Conservation (phyloP, 2,113 vertebrate genomes). For the Nycticryphes semicollaris region DNA sequence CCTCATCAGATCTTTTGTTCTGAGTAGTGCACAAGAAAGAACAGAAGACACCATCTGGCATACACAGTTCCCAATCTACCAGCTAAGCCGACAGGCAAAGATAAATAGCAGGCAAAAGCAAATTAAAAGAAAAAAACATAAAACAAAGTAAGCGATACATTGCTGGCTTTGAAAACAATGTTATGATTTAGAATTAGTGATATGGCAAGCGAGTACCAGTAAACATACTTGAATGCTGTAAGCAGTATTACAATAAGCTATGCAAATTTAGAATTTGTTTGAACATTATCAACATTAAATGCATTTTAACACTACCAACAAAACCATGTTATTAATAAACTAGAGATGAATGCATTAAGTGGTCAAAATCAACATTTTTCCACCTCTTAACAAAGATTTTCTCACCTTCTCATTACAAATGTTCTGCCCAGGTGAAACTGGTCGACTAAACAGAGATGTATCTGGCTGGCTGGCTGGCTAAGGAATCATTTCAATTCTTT, state of each 20-base stretch:
- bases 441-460: rapidly evolving
- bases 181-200: background rate
- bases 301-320: background rate
- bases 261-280: background rate
- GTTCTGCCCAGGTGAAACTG: background rate
- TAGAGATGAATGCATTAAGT: background rate
- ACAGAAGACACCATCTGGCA: background rate
- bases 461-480: background rate
- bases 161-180: background rate
- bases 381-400: background rate
- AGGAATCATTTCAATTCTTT: background rate
- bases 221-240: background rate
- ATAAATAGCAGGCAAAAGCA: background rate
- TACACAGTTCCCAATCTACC: background rate
- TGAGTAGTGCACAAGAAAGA: background rate
- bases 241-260: background rate
- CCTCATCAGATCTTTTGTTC: background rate
- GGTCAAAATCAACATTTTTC: background rate
- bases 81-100: background rate
- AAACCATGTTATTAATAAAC: background rate
- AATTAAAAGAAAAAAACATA: background rate
- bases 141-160: background rate
- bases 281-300: background rate
- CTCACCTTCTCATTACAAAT: background rate
- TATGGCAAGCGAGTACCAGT: background rate